Evolutionary conservation across 2,888 invertebrate genomes (phyloP).

Genomic region (Hoplodrina ambigua): DNA sequence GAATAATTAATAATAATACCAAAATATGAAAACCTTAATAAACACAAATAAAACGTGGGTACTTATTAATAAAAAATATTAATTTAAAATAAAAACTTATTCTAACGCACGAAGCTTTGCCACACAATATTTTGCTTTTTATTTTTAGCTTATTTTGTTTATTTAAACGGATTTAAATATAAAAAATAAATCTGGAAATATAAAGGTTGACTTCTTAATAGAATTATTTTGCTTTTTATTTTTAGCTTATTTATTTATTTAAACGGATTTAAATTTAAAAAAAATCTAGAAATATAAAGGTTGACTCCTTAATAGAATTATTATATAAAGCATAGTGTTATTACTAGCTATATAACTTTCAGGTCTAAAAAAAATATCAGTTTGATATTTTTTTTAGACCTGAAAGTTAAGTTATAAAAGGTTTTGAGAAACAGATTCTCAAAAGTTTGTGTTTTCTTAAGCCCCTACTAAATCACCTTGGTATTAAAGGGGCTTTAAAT

Average conservation of each 20-base stretch:
- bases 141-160: background rate
- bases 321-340: too few relatives aligned
- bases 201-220: slow-evolving; percentile 11
- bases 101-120: slow-evolving; percentile 20
- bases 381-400: background rate
- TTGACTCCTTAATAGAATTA: slow-evolving; percentile 7
- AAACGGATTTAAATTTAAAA: background rate
- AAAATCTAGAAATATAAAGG: background rate
- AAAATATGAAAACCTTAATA: background rate
- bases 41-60: background rate
- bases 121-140: slow-evolving; percentile 24
- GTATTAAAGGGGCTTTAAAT: background rate
- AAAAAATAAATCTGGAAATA: background rate
- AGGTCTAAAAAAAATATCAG: background rate
- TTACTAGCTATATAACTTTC: background rate
- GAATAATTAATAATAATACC: background rate
- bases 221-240: slow-evolving; percentile 4
- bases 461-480: background rate
- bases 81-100: background rate
- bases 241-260: slow-evolving; percentile 1
- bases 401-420: background rate
- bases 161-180: too few relatives aligned
- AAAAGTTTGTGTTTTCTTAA: background rate
- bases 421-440: background rate
- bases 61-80: background rate